Evolutionary conservation across 1,140 invertebrate species (phyloP), one percentile per base, ranked within the genome.

Genomic region (Nasonia giraulti): DNA sequence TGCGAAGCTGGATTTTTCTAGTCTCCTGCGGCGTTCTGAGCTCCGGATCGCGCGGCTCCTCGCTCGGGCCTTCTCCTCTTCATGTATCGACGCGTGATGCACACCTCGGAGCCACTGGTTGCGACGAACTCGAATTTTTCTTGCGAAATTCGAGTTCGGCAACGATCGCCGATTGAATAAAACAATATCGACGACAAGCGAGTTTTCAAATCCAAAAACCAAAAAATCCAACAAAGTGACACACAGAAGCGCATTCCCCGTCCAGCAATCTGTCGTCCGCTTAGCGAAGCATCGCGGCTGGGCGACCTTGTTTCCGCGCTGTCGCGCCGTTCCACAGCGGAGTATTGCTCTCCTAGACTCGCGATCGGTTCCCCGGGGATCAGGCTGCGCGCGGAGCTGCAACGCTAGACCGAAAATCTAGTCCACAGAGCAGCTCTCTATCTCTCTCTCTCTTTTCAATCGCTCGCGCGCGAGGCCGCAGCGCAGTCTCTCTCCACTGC

Each of bases 371-470:
- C 75, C 27, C 82, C 71, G 81, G 85, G 55, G 81, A 80, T 85
- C 86, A 86, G 75, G 44, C 66, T 76, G 62, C 31, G 44, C 40
- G 69, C 73, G 62, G 83, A 84, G 47, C 50, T 62, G 47, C 47
- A 17, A 50, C 47, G 47, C 47, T 62, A 77, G 73, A 10, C 47
- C 73, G 71, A 82, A 82, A 62, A 62, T 62, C 55, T 62, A 62
- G 55, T 62, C 55, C 55, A 62, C 55, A 20, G 33, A 37, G 20
- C 17, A 7, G 14, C 20, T 62, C 55, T 62, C 55, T 20, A 17
- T 50, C 47, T 17, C 47, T 62, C 55, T 62, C 55, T 62, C 14
- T 62, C 55, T 62, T 62, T 62, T 62, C 55, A 62, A 62, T 62
- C 55, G 55, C 50, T 5, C 12, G 50, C 14, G 12, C 8, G 8